These are phyloP conservation scores for Elachura formosa DNA, from an alignment of 2,113 vertebrate species.

Conservation along the genomic window DNA sequence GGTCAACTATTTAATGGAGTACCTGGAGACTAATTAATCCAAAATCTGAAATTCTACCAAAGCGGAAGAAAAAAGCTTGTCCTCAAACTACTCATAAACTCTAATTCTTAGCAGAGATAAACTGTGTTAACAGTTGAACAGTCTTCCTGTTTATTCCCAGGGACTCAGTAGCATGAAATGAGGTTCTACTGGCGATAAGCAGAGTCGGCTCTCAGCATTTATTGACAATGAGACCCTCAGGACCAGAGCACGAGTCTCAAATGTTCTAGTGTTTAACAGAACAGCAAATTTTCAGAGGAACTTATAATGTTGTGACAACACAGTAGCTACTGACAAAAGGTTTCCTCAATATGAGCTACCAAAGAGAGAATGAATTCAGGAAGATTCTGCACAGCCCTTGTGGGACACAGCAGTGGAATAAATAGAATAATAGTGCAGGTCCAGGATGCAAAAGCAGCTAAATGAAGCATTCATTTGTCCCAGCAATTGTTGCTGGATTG, in stretches of 20 bases:
- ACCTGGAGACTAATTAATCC: background rate
- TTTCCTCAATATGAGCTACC: background rate
- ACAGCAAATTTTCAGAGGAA: background rate
- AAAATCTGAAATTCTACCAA: background rate
- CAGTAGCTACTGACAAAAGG: background rate
- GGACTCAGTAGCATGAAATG: background rate
- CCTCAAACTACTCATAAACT: background rate
- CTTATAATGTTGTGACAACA: background rate
- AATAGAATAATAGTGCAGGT: background rate
- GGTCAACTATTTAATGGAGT: background rate
- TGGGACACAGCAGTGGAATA: background rate
- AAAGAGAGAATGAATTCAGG: background rate
- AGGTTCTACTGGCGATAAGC: background rate
- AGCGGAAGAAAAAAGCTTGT: background rate
- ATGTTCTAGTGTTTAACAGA: background rate
- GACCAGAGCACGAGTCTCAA: background rate
- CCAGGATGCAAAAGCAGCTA: background rate
- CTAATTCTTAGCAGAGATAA: background rate
- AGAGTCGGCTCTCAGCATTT: background rate
- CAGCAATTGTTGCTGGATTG: background rate
- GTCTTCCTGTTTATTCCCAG: background rate
- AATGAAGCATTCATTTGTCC: background rate
- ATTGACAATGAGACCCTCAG: background rate
- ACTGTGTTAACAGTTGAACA: background rate
- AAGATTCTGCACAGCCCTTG: background rate